Evolutionary conservation across 1,140 invertebrate species (phyloP).

Genomic region (Octopus bimaculoides): DNA sequence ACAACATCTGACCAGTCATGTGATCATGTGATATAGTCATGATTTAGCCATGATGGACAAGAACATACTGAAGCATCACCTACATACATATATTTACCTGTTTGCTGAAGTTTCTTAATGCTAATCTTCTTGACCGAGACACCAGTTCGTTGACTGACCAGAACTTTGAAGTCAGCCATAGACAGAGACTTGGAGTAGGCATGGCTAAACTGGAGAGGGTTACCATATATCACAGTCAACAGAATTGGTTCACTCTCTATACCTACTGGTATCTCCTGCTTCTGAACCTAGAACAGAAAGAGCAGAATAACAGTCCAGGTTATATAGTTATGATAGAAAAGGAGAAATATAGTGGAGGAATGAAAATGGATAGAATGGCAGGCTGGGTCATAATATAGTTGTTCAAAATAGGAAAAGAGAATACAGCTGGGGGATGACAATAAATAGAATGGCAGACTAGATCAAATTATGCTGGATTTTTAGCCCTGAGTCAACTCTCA

Average conservation of each 20-base stretch:
- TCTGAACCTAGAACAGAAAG: constrained; percentile 35
- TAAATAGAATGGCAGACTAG: no score
- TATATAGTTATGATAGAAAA: background rate
- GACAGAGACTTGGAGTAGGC: constrained; percentile 39
- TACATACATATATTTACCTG: constrained; percentile 21
- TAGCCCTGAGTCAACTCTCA: no score
- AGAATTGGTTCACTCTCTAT: constrained; percentile 37
- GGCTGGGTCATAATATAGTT: no score
- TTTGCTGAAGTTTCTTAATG: constrained; percentile 30
- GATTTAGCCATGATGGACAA: no score
- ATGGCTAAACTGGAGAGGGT: constrained; percentile 24
- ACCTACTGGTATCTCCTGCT: constrained; percentile 29
- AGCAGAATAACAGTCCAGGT: background rate
- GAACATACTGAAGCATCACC: no score
- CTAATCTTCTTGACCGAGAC: constrained; percentile 20
- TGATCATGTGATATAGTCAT: no score
- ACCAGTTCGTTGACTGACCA: constrained; percentile 28
- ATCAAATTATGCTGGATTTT: no score
- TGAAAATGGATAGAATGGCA: no score
- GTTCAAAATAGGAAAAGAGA: no score
- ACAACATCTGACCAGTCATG: no score
- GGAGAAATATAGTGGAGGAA: no score
- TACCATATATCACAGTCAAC: constrained; percentile 38
- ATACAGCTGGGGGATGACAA: no score
- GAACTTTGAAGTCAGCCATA: constrained; percentile 30